Conservation (phyloP, 2,888 invertebrate genomes). For the Drosophila atripex region DNA sequence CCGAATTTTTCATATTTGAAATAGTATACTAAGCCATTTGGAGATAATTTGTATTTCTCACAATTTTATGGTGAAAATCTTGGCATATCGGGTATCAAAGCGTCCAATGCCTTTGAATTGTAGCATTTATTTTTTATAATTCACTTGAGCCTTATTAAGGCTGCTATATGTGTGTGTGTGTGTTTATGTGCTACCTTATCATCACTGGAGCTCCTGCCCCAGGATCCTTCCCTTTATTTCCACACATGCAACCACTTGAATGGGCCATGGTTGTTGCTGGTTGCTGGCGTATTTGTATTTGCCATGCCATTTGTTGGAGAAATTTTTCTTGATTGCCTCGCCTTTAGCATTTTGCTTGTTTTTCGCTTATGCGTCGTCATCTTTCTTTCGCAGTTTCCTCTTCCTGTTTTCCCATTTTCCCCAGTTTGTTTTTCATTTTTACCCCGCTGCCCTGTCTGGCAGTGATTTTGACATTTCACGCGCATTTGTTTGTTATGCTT, state of each 20-base stretch:
- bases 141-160: constrained; percentile 47
- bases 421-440: constrained; percentile 1
- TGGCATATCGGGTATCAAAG: constrained; percentile 20
- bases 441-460: constrained; percentile 36
- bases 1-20: not conserved
- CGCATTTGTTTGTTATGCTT: constrained; percentile 65
- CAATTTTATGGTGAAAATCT: constrained; percentile 4
- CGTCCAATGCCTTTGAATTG: constrained; percentile 6
- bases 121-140: constrained; percentile 42
- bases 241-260: constrained; percentile 56
- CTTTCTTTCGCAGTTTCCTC: constrained; percentile 40
- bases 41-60: not conserved
- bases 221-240: not conserved
- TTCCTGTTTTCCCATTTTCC: constrained; percentile 15
- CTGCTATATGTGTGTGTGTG: constrained; percentile 29
- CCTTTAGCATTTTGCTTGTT: constrained; percentile 65
- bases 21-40: not conserved
- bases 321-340: constrained; percentile 74
- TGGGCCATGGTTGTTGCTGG: constrained; percentile 38
- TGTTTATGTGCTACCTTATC: constrained; percentile 48
- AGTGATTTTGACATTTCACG: constrained; percentile 78
- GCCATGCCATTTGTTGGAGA: constrained; percentile 71
- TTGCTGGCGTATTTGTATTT: constrained; percentile 49
- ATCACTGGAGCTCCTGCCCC: constrained; percentile 37
- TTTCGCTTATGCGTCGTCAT: constrained; percentile 61